Evolutionary conservation across 2,113 vertebrate species (phyloP).

Genomic region (Clarias macrocephalus): DNA sequence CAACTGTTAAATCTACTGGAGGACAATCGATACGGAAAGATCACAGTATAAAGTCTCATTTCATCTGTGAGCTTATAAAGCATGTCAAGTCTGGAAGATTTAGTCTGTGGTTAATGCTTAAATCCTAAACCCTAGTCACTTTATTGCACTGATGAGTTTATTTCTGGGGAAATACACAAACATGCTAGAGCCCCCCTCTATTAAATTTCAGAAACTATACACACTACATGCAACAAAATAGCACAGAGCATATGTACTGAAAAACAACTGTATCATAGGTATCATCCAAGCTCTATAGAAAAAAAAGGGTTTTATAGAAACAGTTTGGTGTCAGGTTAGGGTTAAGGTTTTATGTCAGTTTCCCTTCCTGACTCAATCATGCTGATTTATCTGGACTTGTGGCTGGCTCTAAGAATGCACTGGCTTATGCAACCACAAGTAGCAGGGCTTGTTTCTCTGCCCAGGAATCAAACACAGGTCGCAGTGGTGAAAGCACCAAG

Average conservation of each 20-base stretch:
- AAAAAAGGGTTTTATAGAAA: no score
- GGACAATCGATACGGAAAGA: background rate
- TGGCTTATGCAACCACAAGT: no score
- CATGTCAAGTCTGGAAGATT: background rate
- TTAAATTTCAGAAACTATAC: background rate
- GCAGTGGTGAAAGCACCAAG: no score
- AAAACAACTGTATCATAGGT: background rate
- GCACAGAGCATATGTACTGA: background rate
- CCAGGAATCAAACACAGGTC: no score
- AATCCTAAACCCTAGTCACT: background rate
- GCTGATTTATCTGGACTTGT: no score
- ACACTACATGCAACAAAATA: background rate
- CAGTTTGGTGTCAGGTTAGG: no score
- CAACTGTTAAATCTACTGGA: slow-evolving; percentile 5
- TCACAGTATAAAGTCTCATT: background rate
- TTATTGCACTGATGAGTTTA: background rate
- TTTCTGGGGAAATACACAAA: background rate
- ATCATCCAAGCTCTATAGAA: no score
- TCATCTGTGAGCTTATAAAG: background rate
- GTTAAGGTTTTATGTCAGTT: no score
- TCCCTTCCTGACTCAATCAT: no score
- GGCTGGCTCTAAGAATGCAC: no score
- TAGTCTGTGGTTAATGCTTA: background rate
- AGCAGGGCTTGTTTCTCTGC: no score
- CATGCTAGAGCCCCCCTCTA: background rate